phyloP scores from a whole-genome alignment of 2,797 vertebrate genomes.

The Epinephelus awoara region DNA sequence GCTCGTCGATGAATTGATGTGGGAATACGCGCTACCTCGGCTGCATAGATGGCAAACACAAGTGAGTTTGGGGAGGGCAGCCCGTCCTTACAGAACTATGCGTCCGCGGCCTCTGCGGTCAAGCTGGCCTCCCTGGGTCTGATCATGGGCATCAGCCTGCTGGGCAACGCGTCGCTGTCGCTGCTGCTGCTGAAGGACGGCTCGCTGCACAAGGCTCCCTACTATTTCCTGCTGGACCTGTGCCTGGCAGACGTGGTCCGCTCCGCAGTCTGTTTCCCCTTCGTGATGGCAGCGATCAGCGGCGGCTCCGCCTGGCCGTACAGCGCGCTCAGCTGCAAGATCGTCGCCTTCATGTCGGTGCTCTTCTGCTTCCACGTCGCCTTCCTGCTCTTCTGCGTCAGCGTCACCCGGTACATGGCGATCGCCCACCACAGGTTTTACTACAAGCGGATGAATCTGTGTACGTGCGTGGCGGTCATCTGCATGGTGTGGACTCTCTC shows the following conservation, averaged over 20 bases:
- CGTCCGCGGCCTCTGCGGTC: conserved; percentile 89
- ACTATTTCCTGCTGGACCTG: conserved; percentile 96
- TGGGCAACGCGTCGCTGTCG: conserved; percentile 92
- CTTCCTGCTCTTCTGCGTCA: conserved; percentile 95
- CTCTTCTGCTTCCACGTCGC: conserved; percentile 97
- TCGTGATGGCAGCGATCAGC: conserved; percentile 93
- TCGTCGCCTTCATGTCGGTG: conserved; percentile 93
- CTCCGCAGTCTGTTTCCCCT: conserved; percentile 94
- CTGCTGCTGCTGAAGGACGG: conserved; percentile 93
- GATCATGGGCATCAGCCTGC: conserved; percentile 92
- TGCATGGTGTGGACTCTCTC: conserved; percentile 97
- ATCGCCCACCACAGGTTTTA: conserved; percentile 97
- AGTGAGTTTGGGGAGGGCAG: conserved; percentile 89
- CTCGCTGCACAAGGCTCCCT: conserved; percentile 92
- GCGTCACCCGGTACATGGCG: conserved; percentile 97
- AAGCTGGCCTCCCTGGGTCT: conserved; percentile 93
- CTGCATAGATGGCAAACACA: conserved; percentile 91
- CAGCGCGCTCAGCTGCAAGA: conserved; percentile 91
- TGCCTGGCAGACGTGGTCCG: conserved; percentile 93
- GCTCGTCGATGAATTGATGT: conserved; percentile 72
- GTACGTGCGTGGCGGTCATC: conserved; percentile 93
- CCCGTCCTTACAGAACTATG: conserved; percentile 88
- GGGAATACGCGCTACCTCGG: conserved; percentile 68
- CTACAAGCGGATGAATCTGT: conserved; percentile 94
- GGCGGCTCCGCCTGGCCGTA: conserved; percentile 90